Evolutionary conservation across 2,113 vertebrate genomes (phyloP), one percentile per base, ranked within the genome.

Genomic region (Trematocara stigmaticum): DNA sequence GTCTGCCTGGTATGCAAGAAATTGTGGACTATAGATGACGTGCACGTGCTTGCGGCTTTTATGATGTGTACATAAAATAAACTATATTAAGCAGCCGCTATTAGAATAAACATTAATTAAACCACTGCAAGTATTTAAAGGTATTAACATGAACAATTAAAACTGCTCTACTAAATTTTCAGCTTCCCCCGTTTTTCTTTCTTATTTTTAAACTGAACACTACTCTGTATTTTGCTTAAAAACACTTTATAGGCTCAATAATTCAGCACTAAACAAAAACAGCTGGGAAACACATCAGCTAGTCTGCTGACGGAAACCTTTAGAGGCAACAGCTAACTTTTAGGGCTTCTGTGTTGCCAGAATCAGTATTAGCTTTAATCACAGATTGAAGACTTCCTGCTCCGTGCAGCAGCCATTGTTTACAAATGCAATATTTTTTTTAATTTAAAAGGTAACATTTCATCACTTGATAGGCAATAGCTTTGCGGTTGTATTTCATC

Each of bases 211-310:
- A 38, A 64, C 18, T 20, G 34, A 20, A 64, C 34, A 59, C 1
- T 29, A 59, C 56, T 59, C 56, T 57, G 55, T 57, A 59, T 59
- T 59, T 0, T 59, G 26, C 26, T 59, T 57, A 57, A 57, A 57
- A 59, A 59, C 26, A 64, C 16, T 64, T 64, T 38, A 38, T 20
- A 64, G 34, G 18, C 59, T 64, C 6, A 64, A 64, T 64, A 64
- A 64, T 64, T 64, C 5, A 59, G 4, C 0, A 57, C 3, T 31
- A 35, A 64, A 64, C 59, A 64, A 64, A 64, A 64, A 0, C 59
- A 38, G 10, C 59, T 0, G 2, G 34, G 0, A 66, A 66, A 38
- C 34, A 20, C 59, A 66, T 20, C 59, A 20, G 59, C 59, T 7
- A 38, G 6, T 64, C 34, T 64, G 59, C 2, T 7, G 18, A 64